Base-by-base conservation (phyloP, 2,888 invertebrate genomes). In the Caenorhabditis virilis region DNA sequence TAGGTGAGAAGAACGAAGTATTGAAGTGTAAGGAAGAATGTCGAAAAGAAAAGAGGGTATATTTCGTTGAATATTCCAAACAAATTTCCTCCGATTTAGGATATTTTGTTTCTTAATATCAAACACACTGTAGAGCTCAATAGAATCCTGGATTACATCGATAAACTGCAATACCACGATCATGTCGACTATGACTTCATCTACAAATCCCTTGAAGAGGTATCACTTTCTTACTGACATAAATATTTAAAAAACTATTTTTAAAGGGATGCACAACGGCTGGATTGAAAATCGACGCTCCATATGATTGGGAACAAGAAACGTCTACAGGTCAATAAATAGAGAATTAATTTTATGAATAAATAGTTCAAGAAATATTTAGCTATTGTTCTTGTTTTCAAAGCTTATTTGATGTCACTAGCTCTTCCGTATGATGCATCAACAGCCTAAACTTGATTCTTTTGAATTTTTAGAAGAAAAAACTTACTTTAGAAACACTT, bases 371-470 rank as follows among this genome's bases (percentile, higher is more conserved):
- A 42, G 9, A 39, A 39, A 18, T 5, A 6, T 18, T 42, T 23
- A 38, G n/a, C n/a, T 30, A 30, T 9, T 9, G 30, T 30, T 30
- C 5, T 36, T 61, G 42, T 57, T 39, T 65, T 65, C 36, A 65
- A 50, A 3, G 39, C n/a, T n/a, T n/a, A n/a, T n/a, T n/a, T n/a
- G n/a, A n/a, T 33, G 36, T 56, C 16, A 16, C 23, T 97, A 75
- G 95, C 95, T 87, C 95, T 95, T 88, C 93, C 93, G 87, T 97
- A 98, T 78, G 98, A 89, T 51, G 95, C 93, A 86, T 98, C 97
- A 78, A 98, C 95, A 82, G 98, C 97, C 65, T 66, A 43, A 43
- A 53, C 48, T 35, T n/a, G n/a, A n/a, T n/a, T 25, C 27, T 7
- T 20, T 7, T 20, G 22, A 25, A 39, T 39, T 48, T 7, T 18